phyloP scores from a whole-genome alignment of 2,113 vertebrate genomes.

The Leucopternis melanops region DNA sequence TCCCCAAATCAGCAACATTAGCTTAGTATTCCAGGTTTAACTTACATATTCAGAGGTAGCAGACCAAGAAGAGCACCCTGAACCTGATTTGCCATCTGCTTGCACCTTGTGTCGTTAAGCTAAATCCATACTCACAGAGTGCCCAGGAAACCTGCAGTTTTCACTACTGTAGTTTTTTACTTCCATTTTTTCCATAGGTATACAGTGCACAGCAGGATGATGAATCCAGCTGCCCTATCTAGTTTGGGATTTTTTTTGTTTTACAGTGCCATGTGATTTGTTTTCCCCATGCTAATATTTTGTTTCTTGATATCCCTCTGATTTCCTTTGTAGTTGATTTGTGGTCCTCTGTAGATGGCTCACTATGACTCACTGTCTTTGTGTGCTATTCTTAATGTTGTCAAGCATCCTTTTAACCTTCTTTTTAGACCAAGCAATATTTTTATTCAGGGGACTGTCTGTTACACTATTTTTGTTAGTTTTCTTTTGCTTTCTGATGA shows the following conservation, averaged over 20 bases:
- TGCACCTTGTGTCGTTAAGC: background rate
- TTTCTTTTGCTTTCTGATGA: background rate
- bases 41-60: background rate
- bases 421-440: background rate
- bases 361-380: background rate
- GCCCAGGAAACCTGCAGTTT: background rate
- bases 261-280: background rate
- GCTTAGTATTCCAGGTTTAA: background rate
- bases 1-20: background rate
- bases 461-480: background rate
- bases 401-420: background rate
- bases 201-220: background rate
- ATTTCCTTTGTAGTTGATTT: background rate
- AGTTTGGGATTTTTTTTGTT: background rate
- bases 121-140: background rate
- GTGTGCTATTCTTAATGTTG: background rate
- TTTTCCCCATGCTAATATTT: background rate
- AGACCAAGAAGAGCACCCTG: background rate
- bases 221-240: background rate
- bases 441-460: background rate
- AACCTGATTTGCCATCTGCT: background rate
- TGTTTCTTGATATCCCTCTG: background rate
- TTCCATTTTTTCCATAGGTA: background rate
- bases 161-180: rapidly evolving
- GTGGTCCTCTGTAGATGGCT: background rate